Evolutionary conservation across 2,113 vertebrate genomes (phyloP).

Genomic region (Eptesicus fuscus): DNA sequence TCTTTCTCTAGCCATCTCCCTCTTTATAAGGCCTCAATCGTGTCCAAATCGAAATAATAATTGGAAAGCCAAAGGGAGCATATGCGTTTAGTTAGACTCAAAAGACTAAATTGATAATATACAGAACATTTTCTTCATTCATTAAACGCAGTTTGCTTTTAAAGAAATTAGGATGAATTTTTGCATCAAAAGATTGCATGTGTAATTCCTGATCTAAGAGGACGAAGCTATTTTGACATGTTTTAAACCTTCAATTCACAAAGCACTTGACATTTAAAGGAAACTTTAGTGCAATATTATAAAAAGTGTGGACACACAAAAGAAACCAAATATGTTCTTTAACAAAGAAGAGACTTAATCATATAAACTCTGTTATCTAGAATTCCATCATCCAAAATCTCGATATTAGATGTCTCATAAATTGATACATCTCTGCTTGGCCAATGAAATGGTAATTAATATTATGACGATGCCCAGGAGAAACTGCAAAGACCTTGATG

Average conservation of each 20-base stretch:
- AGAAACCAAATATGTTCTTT: slow-evolving; percentile 36
- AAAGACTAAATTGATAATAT: slow-evolving; percentile 40
- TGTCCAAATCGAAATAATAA: slow-evolving; percentile 18
- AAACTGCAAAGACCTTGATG: background rate
- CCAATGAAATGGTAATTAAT: slow-evolving; percentile 45
- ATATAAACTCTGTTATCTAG: background rate
- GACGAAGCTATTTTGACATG: slow-evolving; percentile 42
- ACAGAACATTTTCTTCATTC: slow-evolving; percentile 28
- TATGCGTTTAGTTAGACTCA: slow-evolving; percentile 42
- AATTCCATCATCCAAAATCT: background rate
- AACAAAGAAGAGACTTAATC: slow-evolving; percentile 23
- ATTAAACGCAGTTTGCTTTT: slow-evolving; percentile 50
- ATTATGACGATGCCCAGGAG: slow-evolving; percentile 3
- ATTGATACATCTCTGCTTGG: slow-evolving; percentile 16
- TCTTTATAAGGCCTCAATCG: background rate
- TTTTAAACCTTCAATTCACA: slow-evolving; percentile 31
- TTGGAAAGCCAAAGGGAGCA: slow-evolving; percentile 16
- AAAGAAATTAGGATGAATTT: slow-evolving; percentile 10
- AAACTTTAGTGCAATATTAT: background rate
- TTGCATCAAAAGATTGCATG: slow-evolving; percentile 8
- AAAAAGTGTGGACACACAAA: background rate
- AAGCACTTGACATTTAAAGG: slow-evolving; percentile 47
- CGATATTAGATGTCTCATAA: background rate
- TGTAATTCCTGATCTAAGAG: slow-evolving; percentile 34
- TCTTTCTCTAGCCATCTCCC: background rate